Evolutionary conservation across 2,113 vertebrate species (phyloP), one percentile per base, ranked within the genome.

Genomic region (Psilopogon haemacephalus): DNA sequence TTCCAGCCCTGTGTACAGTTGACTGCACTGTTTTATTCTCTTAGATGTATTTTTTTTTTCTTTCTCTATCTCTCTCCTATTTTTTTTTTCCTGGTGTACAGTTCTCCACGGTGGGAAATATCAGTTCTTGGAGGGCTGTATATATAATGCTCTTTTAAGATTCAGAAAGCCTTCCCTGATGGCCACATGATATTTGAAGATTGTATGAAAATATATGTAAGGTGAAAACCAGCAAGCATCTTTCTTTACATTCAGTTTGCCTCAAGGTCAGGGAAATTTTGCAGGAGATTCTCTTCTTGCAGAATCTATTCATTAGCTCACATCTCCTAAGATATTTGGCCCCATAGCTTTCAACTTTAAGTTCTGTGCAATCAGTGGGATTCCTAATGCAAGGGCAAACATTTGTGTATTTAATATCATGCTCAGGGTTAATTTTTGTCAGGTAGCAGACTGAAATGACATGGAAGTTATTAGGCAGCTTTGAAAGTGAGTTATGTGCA

Each of bases 21-120:
- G 93, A 95, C 91, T 94, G 96, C 89, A 95, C 95, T 95, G 79
- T 96, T 96, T 95, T 96, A 96, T 96, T 96, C 95, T 95, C 84
- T 94, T 93, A 95, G 91, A 94, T 94, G 80, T 94, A 9, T 77
- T 65, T 15, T 30, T 60, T 56, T 30, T 21, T 26, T 24, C 18
- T 12, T 11, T 21, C 2, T 10, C 5, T 8, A 1, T 21, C 12
- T 21, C 10, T 12, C 8, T 4, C 11, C 11, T 14, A 59, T 38
- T 77, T 75, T 60, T 85, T 77, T 15, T 13, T 77, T 94, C 52
- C 64, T 84, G 13, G 55, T 55, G 14, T 44, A 91, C 4, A 1
- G 60, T 14, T 88, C 42, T 92, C 85, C 68, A 75, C 60, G 35
- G 89, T 77, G 56, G 76, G 90, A 90, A 93, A 79, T 17, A 80